Percentiles rank a stretch among this genome's conserved stretches.
Evolutionary conservation across 2,113 vertebrate species (phyloP).

Genomic region (Dascyllus trimaculatus): DNA sequence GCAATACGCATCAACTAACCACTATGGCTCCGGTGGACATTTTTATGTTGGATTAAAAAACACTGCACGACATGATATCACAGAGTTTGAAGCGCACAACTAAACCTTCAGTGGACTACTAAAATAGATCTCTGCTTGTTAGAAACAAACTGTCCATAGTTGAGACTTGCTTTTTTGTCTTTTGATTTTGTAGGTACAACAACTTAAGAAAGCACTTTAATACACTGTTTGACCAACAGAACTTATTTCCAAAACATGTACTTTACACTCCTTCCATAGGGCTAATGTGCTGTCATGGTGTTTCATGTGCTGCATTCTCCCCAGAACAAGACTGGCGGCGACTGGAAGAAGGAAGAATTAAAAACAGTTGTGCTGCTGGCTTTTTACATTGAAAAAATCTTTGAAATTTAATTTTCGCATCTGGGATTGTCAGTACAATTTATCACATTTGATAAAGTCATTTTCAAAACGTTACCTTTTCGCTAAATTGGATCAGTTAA

Average conservation of each 20-base stretch:
- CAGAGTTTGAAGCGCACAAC: slow-evolving; percentile 98
- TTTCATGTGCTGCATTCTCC: slow-evolving; percentile 89
- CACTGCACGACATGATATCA: slow-evolving; percentile 98
- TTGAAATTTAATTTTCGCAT: slow-evolving; percentile 30
- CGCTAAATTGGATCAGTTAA: slow-evolving; percentile 35
- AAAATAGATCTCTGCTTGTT: slow-evolving; percentile 99
- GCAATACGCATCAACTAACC: slow-evolving; percentile 96
- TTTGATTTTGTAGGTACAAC: slow-evolving; percentile 87
- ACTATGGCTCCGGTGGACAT: slow-evolving; percentile 97
- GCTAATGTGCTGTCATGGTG: slow-evolving; percentile 84
- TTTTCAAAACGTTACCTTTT: slow-evolving; percentile 8
- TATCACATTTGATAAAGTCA: slow-evolving; percentile 17
- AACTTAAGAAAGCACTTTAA: slow-evolving; percentile 95
- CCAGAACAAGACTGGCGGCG: slow-evolving; percentile 86
- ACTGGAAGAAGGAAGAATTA: slow-evolving; percentile 20
- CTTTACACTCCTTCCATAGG: slow-evolving; percentile 92
- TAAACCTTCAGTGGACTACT: slow-evolving; percentile 98
- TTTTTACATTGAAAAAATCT: slow-evolving; percentile 24
- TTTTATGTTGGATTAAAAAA: slow-evolving; percentile 86
- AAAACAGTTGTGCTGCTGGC: slow-evolving; percentile 50
- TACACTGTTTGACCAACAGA: slow-evolving; percentile 95
- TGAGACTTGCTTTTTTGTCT: slow-evolving; percentile 84
- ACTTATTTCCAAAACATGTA: slow-evolving; percentile 91
- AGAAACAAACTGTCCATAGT: slow-evolving; percentile 93
- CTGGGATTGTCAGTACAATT: slow-evolving; percentile 80